phyloP scores from a whole-genome alignment of 2,113 vertebrate species.

The Boulengeromyrus knoepffleri region DNA sequence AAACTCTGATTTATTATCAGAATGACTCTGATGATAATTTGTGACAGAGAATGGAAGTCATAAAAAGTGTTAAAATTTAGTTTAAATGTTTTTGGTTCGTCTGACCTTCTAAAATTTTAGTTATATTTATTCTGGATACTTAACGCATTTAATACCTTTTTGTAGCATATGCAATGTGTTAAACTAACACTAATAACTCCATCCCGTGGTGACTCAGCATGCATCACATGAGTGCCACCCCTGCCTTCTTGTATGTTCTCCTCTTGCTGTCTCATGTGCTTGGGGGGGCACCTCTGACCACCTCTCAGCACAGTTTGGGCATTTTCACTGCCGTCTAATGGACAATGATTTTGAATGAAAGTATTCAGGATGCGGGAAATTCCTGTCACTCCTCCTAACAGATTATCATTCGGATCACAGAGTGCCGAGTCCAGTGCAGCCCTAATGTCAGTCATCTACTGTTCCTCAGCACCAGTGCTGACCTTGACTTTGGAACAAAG shows the following conservation, averaged over 20 bases:
- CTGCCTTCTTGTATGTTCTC: neutral
- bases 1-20: neutral
- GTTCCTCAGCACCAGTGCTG: neutral
- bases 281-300: neutral
- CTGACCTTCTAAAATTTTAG: neutral
- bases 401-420: neutral
- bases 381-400: neutral
- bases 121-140: neutral
- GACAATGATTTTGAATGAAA: neutral
- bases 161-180: neutral
- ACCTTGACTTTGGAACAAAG: slow-evolving; percentile 5
- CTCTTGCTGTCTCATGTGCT: neutral
- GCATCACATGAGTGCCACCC: neutral
- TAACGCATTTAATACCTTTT: neutral
- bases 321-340: neutral
- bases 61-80: neutral
- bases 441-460: neutral
- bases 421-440: neutral
- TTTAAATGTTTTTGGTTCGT: neutral
- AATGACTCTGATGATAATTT: neutral
- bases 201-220: neutral
- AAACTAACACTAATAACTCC: neutral
- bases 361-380: neutral
- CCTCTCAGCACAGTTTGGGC: neutral
- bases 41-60: neutral